phyloP scores from a whole-genome alignment of 2,113 vertebrate genomes.

The Danio rerio region DNA sequence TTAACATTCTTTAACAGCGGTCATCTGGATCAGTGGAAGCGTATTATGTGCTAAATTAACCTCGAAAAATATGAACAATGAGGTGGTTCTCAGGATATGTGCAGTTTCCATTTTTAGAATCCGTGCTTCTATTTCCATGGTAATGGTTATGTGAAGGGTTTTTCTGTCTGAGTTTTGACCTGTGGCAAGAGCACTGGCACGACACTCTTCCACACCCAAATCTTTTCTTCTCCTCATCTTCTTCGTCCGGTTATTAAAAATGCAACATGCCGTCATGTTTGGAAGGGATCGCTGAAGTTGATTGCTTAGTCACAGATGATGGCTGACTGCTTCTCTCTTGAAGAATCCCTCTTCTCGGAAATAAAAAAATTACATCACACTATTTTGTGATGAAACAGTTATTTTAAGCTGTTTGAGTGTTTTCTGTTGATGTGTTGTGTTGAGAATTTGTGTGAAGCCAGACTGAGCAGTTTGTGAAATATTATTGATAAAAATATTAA shows the following conservation, averaged over 20 bases:
- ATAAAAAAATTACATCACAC: neutral
- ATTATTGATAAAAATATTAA: no score
- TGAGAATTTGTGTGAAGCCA: neutral
- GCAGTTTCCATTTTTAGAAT: constrained; percentile 49
- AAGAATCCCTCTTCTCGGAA: constrained; percentile 14
- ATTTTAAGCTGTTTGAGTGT: neutral
- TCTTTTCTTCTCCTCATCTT: constrained; percentile 26
- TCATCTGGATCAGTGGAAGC: neutral
- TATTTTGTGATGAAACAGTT: neutral
- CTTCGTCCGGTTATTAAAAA: constrained; percentile 41
- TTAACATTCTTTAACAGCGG: neutral
- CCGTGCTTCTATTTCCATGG: constrained; percentile 45
- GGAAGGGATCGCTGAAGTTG: constrained; percentile 20
- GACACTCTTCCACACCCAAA: neutral
- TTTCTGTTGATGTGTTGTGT: neutral
- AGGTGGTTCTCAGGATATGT: constrained; percentile 14
- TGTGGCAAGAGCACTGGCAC: constrained; percentile 3
- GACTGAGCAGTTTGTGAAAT: no score
- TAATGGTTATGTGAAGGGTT: constrained; percentile 31
- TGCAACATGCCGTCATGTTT: constrained; percentile 25
- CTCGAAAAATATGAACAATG: constrained; percentile 5
- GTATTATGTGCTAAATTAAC: constrained; percentile 25
- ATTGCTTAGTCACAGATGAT: neutral
- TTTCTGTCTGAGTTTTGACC: constrained; percentile 15
- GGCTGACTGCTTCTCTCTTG: neutral